These are phyloP conservation scores for Oegoconia quadripuncta DNA, from an alignment of 2,888 invertebrate species.

Conservation along the genomic window DNA sequence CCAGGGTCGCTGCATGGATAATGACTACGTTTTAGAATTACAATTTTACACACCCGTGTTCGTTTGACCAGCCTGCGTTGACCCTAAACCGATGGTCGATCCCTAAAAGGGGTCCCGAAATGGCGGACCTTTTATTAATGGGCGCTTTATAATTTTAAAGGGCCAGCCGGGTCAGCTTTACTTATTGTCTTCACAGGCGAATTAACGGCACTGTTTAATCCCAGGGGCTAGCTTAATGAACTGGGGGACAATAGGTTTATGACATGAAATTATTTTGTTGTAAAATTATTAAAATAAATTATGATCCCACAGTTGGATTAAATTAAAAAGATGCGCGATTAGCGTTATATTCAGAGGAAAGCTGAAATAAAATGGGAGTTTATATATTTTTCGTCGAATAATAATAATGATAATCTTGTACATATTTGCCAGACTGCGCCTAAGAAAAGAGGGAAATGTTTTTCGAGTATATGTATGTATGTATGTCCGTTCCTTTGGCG, in stretches of 20 bases:
- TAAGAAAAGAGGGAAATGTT: too few relatives aligned
- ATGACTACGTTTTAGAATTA: slow-evolving; percentile 50
- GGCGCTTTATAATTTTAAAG: slow-evolving; percentile 35
- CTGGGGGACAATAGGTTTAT: slow-evolving; percentile 32
- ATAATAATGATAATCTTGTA: too few relatives aligned
- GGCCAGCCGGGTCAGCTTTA: slow-evolving; percentile 36
- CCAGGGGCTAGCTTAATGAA: slow-evolving; percentile 29
- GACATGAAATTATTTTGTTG: slow-evolving; percentile 26
- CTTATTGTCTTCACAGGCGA: slow-evolving; percentile 38
- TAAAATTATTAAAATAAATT: slow-evolving; percentile 17
- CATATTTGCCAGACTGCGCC: too few relatives aligned
- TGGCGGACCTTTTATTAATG: slow-evolving; percentile 18
- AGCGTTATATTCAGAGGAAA: too few relatives aligned
- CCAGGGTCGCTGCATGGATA: slow-evolving; percentile 46
- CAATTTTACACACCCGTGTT: slow-evolving; percentile 41
- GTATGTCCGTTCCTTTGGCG: too few relatives aligned
- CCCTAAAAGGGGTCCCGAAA: slow-evolving; percentile 8
- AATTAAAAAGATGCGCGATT: too few relatives aligned
- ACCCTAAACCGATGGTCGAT: slow-evolving; percentile 16
- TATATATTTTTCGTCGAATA: too few relatives aligned
- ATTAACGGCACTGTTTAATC: slow-evolving; percentile 39
- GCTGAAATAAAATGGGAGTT: too few relatives aligned
- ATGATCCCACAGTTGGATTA: too few relatives aligned
- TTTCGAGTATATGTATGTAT: too few relatives aligned
- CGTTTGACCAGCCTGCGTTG: slow-evolving; percentile 10